Conservation (phyloP, 2,113 vertebrate genomes). For the Gadus macrocephalus region DNA sequence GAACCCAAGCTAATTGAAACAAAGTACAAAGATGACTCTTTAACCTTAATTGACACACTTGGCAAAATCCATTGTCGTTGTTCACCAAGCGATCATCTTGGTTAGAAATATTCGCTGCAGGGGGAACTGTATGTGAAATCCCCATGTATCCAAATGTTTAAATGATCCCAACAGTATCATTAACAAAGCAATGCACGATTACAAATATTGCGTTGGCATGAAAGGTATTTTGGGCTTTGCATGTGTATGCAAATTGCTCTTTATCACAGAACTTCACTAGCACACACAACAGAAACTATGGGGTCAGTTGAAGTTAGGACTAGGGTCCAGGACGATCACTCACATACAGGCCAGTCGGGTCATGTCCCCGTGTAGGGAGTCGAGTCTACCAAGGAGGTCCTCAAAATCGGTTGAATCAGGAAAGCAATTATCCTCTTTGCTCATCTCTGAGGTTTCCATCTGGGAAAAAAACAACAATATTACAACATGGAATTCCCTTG, state of each 20-base stretch:
- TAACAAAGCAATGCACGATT: too few relatives aligned
- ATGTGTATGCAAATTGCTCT: slow-evolving; percentile 54
- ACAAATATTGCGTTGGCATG: slow-evolving; percentile 41
- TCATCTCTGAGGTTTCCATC: slow-evolving; percentile 57
- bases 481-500: too few relatives aligned
- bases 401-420: slow-evolving; percentile 35
- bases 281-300: slow-evolving; percentile 22
- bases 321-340: slow-evolving; percentile 4
- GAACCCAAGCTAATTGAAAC: too few relatives aligned
- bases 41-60: slow-evolving; percentile 23
- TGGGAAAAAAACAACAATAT: slow-evolving; percentile 34
- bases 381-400: slow-evolving; percentile 51
- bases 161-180: too few relatives aligned
- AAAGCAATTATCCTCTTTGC: not conserved
- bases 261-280: slow-evolving; percentile 4
- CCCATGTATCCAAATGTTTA: too few relatives aligned
- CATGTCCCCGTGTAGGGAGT: slow-evolving; percentile 54
- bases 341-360: slow-evolving; percentile 58
- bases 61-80: slow-evolving; percentile 32
- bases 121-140: slow-evolving; percentile 14
- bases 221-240: slow-evolving; percentile 41
- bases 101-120: too few relatives aligned
- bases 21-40: too few relatives aligned
- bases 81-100: slow-evolving; percentile 13
- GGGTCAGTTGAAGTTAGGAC: not conserved